Evolutionary conservation across 2,113 vertebrate genomes (phyloP).

Genomic region (Lepus timidus): DNA sequence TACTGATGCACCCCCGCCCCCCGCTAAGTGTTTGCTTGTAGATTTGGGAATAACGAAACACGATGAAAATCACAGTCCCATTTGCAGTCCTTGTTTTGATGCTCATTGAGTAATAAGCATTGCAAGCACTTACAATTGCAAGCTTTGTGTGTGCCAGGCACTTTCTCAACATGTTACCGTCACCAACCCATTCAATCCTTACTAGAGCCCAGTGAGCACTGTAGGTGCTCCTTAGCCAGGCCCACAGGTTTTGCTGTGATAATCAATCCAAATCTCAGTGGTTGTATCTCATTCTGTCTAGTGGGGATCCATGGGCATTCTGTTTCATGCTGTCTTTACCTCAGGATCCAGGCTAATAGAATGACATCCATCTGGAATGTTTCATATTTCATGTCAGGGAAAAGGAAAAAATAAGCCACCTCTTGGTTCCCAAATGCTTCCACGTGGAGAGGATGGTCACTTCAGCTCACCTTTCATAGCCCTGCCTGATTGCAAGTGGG

Average conservation of each 20-base stretch:
- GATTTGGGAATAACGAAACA: not conserved
- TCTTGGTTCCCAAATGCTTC: not conserved
- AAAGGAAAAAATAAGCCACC: not conserved
- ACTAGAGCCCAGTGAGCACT: not conserved
- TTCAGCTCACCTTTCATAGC: not conserved
- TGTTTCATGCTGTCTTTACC: not conserved
- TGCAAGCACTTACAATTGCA: not conserved
- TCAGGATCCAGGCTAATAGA: not conserved
- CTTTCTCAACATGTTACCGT: not conserved
- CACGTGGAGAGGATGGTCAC: not conserved
- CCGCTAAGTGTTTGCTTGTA: not conserved
- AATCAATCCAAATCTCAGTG: not conserved
- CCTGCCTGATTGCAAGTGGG: not conserved
- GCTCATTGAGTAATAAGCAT: not conserved
- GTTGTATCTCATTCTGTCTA: not conserved
- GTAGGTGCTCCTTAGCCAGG: not conserved
- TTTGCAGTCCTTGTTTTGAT: not conserved
- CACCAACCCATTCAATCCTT: not conserved
- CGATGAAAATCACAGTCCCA: not conserved
- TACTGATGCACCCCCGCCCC: not conserved
- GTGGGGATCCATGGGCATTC: not conserved
- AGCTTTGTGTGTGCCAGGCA: not conserved
- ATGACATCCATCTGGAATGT: not conserved
- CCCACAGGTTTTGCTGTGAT: not conserved
- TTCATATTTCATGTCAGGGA: not conserved